Conservation (phyloP, 2,888 invertebrate species). For the Nasonia oneida region DNA sequence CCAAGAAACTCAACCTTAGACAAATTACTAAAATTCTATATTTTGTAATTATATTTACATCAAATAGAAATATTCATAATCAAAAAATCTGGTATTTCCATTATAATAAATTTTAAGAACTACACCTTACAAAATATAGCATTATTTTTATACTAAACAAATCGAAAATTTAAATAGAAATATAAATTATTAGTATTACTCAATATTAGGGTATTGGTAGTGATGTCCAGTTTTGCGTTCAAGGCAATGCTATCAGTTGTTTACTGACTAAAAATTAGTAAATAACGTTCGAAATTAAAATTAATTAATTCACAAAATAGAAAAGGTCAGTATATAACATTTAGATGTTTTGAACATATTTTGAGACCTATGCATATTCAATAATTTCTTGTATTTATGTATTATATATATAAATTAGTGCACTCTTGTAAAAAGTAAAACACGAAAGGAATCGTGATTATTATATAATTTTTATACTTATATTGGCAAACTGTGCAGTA, state of each 20-base stretch:
- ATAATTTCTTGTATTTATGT: slow-evolving; percentile 35
- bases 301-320: background rate
- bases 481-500: slow-evolving; percentile 39
- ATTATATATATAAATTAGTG: slow-evolving; percentile 9
- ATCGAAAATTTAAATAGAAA: background rate
- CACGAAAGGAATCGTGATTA: slow-evolving; percentile 38
- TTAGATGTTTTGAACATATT: slow-evolving; percentile 20
- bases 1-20: background rate
- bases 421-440: slow-evolving; percentile 40
- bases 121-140: background rate
- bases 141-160: background rate
- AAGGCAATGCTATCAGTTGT: slow-evolving; percentile 20
- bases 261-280: background rate
- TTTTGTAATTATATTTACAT: slow-evolving; percentile 13
- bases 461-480: slow-evolving; percentile 54
- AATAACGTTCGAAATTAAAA: background rate
- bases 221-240: slow-evolving; percentile 47
- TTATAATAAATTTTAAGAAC: background rate
- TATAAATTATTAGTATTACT: slow-evolving; percentile 6
- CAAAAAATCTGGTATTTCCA: background rate
- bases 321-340: slow-evolving; percentile 2
- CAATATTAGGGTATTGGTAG: slow-evolving; percentile 30
- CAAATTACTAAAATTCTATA: slow-evolving; percentile 8
- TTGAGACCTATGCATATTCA: background rate
- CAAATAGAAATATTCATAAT: background rate